Percentiles rank a stretch among this genome's conserved stretches.
These are phyloP conservation scores for Hyla sarda DNA, from an alignment of 2,113 vertebrate genomes.

Conservation along the genomic window DNA sequence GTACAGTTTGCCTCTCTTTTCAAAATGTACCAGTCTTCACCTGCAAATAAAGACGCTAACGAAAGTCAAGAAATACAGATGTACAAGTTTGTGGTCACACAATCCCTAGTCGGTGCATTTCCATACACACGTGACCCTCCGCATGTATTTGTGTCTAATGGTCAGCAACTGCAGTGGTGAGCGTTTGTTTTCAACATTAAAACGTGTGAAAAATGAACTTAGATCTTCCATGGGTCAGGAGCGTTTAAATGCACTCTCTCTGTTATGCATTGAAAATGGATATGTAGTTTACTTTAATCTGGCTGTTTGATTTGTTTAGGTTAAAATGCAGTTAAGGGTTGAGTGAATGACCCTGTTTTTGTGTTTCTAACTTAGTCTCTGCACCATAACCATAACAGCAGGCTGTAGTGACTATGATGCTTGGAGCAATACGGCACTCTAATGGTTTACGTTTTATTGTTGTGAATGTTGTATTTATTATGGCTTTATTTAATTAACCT, in stretches of 20 bases:
- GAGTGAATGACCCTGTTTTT: not conserved
- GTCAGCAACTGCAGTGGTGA: slow-evolving; percentile 14
- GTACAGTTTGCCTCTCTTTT: too few relatives aligned
- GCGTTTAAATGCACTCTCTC: too few relatives aligned
- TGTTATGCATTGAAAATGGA: too few relatives aligned
- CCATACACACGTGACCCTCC: too few relatives aligned
- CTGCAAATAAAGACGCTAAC: too few relatives aligned
- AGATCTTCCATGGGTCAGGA: too few relatives aligned
- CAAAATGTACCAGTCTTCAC: too few relatives aligned
- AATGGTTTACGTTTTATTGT: not conserved
- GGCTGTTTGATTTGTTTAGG: not conserved
- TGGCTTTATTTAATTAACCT: not conserved
- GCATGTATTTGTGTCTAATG: not conserved
- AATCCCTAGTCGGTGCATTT: too few relatives aligned
- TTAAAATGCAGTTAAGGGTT: not conserved
- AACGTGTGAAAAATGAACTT: too few relatives aligned
- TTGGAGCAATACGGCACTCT: not conserved
- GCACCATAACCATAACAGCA: not conserved
- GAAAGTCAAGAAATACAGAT: too few relatives aligned
- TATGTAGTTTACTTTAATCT: too few relatives aligned
- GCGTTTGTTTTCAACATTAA: not conserved
- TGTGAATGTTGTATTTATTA: not conserved
- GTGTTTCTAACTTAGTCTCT: not conserved
- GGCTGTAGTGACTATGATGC: not conserved
- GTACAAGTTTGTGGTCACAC: too few relatives aligned